Percentiles rank a stretch among this genome's conserved stretches.
Conservation (phyloP, 2,888 invertebrate species). For the Drepanosiphum platanoidis region DNA sequence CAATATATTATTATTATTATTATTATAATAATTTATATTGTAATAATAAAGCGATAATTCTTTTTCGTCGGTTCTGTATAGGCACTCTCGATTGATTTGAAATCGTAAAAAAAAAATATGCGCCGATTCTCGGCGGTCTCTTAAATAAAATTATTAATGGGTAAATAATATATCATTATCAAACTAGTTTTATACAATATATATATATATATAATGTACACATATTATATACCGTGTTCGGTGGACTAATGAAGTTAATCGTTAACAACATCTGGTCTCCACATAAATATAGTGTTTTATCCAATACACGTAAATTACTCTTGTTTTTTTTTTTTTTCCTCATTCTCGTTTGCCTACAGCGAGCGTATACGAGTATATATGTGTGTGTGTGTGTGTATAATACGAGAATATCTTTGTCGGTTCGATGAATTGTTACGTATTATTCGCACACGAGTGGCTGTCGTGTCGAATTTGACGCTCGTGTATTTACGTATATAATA, state of each 20-base stretch:
- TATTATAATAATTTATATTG: not conserved
- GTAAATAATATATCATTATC: constrained; percentile 45
- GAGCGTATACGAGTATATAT: not conserved
- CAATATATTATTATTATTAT: no score
- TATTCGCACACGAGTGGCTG: not conserved
- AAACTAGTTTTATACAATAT: constrained; percentile 26
- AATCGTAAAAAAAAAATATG: constrained; percentile 1
- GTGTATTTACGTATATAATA: no score
- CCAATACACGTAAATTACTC: not conserved
- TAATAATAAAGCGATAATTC: constrained; percentile 7
- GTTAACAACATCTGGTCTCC: constrained; percentile 43
- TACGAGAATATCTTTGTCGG: not conserved
- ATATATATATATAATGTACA: not conserved
- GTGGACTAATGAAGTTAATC: constrained; percentile 43
- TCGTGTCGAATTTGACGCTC: not conserved
- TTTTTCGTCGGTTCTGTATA: not conserved
- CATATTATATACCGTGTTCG: not conserved
- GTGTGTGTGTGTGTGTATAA: not conserved
- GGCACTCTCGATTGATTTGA: constrained; percentile 11
- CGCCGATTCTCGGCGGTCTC: not conserved
- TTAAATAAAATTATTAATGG: constrained; percentile 32
- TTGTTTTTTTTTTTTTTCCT: constrained; percentile 2
- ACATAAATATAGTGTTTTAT: constrained; percentile 25
- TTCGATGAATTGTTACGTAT: not conserved
- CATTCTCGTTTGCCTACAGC: not conserved